phyloP scores from a whole-genome alignment of 2,888 invertebrate species.

The Tenthredo distinguenda region DNA sequence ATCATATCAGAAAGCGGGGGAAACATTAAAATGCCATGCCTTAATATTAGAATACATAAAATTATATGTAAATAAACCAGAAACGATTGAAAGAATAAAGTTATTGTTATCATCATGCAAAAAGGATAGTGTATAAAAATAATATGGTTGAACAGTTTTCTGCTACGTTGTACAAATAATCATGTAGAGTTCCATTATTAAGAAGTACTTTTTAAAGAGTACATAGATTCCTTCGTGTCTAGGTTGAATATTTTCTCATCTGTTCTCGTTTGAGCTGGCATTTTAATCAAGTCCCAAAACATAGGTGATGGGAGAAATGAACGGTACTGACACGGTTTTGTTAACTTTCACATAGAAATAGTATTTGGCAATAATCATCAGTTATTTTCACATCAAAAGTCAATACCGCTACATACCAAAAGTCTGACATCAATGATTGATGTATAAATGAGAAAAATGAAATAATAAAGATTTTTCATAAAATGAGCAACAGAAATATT shows the following conservation, averaged over 20 bases:
- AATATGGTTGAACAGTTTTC: background rate
- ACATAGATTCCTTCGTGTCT: background rate
- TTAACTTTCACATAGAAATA: background rate
- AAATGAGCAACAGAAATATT: background rate
- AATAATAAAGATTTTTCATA: background rate
- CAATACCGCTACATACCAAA: background rate
- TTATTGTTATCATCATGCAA: constrained; percentile 10
- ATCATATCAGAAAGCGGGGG: background rate
- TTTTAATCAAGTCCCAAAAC: background rate
- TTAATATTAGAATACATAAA: background rate
- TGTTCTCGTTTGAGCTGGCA: background rate
- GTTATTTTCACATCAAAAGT: background rate
- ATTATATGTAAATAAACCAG: background rate
- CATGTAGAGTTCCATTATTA: background rate
- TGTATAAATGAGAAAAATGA: background rate
- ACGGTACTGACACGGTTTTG: background rate
- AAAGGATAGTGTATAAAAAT: background rate
- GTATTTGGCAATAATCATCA: constrained; percentile 1
- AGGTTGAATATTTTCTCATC: background rate
- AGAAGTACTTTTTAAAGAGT: background rate
- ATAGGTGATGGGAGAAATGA: background rate
- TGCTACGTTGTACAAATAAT: background rate
- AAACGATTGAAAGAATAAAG: background rate
- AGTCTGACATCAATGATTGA: background rate
- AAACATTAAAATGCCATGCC: constrained; percentile 3